Evolutionary conservation across 2,888 invertebrate genomes (phyloP).

Genomic region (Caenorhabditis doughertyi): DNA sequence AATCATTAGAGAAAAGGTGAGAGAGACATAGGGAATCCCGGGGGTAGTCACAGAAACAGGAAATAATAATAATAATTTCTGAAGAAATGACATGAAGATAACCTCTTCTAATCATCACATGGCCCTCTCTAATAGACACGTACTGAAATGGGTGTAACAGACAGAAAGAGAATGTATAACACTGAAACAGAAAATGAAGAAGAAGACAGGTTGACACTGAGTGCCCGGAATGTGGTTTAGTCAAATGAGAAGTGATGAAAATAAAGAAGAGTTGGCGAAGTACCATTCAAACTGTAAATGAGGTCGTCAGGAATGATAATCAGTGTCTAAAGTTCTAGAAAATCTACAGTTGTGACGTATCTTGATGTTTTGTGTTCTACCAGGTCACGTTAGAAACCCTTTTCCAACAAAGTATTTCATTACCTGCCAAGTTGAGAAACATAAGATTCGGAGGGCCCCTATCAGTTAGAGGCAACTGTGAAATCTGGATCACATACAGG

Average conservation of each 20-base stretch:
- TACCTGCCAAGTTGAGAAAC: no score
- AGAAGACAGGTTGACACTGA: neutral
- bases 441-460: no score
- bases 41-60: constrained; percentile 49
- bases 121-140: no score
- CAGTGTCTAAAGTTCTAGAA: no score
- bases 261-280: neutral
- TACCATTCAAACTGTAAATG: neutral
- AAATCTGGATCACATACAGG: no score
- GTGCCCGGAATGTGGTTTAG: neutral
- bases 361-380: no score
- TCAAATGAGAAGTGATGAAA: neutral
- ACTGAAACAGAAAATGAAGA: neutral
- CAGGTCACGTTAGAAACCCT: no score
- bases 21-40: constrained; percentile 18
- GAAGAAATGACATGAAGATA: constrained; percentile 34
- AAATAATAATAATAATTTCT: constrained; percentile 47
- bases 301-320: no score
- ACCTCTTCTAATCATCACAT: constrained; percentile 41
- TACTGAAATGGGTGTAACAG: neutral
- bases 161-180: neutral
- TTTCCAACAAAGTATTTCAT: no score
- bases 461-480: no score
- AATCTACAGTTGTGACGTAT: no score
- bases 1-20: neutral